Evolutionary conservation across 2,113 vertebrate species (phyloP), one percentile per base, ranked within the genome.

Genomic region (Ceyx margarethae): DNA sequence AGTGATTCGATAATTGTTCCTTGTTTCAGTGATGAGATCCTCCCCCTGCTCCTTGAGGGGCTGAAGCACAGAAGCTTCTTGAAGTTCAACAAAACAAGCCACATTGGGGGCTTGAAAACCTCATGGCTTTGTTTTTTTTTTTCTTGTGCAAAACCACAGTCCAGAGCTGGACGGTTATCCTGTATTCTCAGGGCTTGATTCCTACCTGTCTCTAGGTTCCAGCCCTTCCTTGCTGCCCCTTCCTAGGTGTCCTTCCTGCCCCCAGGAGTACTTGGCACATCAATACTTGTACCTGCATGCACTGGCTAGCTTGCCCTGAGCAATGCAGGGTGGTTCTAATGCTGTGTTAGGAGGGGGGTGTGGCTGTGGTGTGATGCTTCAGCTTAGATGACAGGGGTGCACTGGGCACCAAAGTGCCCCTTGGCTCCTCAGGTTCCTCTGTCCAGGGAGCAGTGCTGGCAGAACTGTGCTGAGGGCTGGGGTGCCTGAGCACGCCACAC

Each of bases 1-100:
- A 0, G 0, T 5, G 61, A 68, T n/a, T 81, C 85, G 57, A 96
- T 93, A 96, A 96, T 91, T 51, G 91, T 65, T 77, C 69, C 67
- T 95, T 96, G 95, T 96, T 95, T 73, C 79, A 64, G 46, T 9
- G 72, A 64, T 0, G 22, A 33, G 19, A 18, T 77, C 90, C 91
- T 89, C 87, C 85, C 91, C 62, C 72, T 82, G 72, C 58, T 20
- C 64, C 76, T 31, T n/a, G 54, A 87, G 81, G 60, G 68, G 53
- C 65, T n/a, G 81, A 72, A 81, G 71, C 0, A 6, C 79, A n/a
- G 54, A 78, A 42, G 56, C 84, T 89, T 80, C 90, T 91, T 64
- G 28, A 67, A 80, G 75, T 58, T 0, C 1, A 75, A 15, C 85
- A 94, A 94, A 96, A 92, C 87, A 94, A 81, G 18, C n/a, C 53